Conservation (phyloP, 23 tunicate species). For the Halocynthia roretzi region DNA sequence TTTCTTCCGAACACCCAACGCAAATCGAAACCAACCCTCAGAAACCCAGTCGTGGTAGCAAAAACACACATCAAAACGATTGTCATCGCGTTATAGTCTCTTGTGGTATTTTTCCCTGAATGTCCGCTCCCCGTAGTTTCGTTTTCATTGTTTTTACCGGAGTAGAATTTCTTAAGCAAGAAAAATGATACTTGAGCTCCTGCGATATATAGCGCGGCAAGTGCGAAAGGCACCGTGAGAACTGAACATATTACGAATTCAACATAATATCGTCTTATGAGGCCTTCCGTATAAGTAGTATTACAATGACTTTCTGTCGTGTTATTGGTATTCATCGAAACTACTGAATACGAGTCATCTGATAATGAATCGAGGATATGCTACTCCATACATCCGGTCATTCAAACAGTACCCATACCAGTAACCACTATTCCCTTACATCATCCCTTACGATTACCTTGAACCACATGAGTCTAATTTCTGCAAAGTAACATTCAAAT, state of each 20-base stretch:
- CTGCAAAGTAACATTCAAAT: too few relatives aligned
- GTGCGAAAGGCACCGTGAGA: neutral
- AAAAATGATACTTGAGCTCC: neutral
- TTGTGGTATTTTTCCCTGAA: neutral
- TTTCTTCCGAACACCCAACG: slow-evolving; percentile 1
- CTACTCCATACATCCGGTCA: too few relatives aligned
- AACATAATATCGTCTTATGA: too few relatives aligned
- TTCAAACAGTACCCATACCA: too few relatives aligned
- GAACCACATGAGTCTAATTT: too few relatives aligned
- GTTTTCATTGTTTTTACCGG: neutral
- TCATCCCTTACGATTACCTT: too few relatives aligned
- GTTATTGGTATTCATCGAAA: too few relatives aligned
- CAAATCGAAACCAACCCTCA: slow-evolving; percentile 13
- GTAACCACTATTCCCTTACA: too few relatives aligned
- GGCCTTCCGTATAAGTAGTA: too few relatives aligned
- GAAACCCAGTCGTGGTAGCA: slow-evolving; percentile 8
- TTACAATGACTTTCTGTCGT: too few relatives aligned
- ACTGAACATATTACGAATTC: slow-evolving; percentile 4
- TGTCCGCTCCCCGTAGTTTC: neutral
- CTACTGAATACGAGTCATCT: too few relatives aligned
- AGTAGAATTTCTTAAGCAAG: neutral
- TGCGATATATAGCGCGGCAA: neutral
- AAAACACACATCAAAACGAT: slow-evolving; percentile 1
- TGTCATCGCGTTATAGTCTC: neutral
- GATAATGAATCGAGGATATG: too few relatives aligned